Percentiles rank a stretch among this genome's conserved stretches.
Conservation (phyloP, 2,113 vertebrate species). For the Geothlypis trichas region DNA sequence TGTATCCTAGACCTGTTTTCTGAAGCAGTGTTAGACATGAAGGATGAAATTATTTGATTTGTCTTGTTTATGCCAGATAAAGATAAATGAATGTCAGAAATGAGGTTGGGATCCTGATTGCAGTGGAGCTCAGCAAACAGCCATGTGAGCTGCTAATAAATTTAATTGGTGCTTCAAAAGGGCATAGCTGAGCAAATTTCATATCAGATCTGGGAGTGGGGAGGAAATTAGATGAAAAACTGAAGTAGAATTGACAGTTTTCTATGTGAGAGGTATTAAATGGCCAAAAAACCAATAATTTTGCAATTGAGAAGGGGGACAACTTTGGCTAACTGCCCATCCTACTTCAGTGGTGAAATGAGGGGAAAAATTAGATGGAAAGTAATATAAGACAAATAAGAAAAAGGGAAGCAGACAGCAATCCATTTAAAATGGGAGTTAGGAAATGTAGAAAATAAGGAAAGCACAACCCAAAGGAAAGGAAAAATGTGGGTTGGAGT, state of each 20-base stretch:
- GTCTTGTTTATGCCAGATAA: not conserved
- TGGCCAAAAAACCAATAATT: not conserved
- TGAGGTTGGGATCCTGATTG: not conserved
- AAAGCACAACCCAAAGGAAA: not conserved
- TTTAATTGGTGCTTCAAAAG: not conserved
- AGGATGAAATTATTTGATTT: not conserved
- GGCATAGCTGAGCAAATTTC: not conserved
- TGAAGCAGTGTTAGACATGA: not conserved
- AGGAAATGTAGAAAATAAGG: not conserved
- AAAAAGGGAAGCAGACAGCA: not conserved
- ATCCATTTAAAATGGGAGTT: not conserved
- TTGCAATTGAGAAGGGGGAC: not conserved
- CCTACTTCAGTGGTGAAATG: not conserved
- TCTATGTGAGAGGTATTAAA: slow-evolving; percentile 21
- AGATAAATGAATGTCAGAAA: not conserved
- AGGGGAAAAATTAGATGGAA: not conserved
- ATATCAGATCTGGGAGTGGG: not conserved
- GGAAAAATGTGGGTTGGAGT: not conserved
- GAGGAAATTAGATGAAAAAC: not conserved
- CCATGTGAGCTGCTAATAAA: not conserved
- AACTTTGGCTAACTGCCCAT: not conserved
- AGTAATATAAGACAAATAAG: not conserved
- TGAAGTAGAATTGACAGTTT: slow-evolving; percentile 19
- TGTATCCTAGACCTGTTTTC: not conserved
- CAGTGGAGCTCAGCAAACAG: not conserved